phyloP scores from a whole-genome alignment of 2,888 invertebrate species.

The Ethmia dodecea region DNA sequence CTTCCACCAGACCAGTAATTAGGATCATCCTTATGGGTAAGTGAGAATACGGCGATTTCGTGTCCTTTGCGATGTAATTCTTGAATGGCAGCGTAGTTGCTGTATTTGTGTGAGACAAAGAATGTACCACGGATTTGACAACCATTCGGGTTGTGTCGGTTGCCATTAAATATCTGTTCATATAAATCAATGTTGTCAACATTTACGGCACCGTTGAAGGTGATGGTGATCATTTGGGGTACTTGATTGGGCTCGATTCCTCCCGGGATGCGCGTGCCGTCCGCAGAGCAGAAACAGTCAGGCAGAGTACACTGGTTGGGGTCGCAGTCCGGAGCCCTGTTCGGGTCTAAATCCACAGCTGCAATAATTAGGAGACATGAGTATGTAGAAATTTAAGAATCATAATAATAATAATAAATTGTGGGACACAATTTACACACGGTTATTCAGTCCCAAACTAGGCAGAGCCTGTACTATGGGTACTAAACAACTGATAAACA shows the following conservation, averaged over 20 bases:
- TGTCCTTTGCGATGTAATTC: slow-evolving; percentile 93
- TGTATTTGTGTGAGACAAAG: slow-evolving; percentile 95
- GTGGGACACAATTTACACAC: no score
- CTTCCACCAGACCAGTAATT: slow-evolving; percentile 92
- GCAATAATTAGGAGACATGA: no score
- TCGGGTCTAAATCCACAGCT: slow-evolving; percentile 94
- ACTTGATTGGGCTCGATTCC: slow-evolving; percentile 89
- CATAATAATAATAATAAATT: neutral
- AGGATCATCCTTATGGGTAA: slow-evolving; percentile 95
- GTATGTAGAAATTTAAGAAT: slow-evolving; percentile 6
- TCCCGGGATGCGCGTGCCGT: slow-evolving; percentile 93
- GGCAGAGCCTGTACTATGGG: no score
- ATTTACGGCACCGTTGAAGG: slow-evolving; percentile 95
- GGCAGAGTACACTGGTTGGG: slow-evolving; percentile 92
- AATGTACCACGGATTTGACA: slow-evolving; percentile 93
- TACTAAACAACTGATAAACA: no score
- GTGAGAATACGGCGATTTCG: slow-evolving; percentile 93
- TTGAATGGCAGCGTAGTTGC: slow-evolving; percentile 93
- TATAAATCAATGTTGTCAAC: slow-evolving; percentile 95
- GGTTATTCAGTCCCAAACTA: no score
- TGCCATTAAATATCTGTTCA: slow-evolving; percentile 92
- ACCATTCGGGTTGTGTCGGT: slow-evolving; percentile 91
- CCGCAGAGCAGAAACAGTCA: slow-evolving; percentile 95
- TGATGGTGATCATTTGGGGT: slow-evolving; percentile 95
- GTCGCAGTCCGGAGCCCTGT: slow-evolving; percentile 94